Evolutionary conservation across 2,113 vertebrate species (phyloP), one percentile per base, ranked within the genome.

Genomic region (Hippoglossus stenolepis): DNA sequence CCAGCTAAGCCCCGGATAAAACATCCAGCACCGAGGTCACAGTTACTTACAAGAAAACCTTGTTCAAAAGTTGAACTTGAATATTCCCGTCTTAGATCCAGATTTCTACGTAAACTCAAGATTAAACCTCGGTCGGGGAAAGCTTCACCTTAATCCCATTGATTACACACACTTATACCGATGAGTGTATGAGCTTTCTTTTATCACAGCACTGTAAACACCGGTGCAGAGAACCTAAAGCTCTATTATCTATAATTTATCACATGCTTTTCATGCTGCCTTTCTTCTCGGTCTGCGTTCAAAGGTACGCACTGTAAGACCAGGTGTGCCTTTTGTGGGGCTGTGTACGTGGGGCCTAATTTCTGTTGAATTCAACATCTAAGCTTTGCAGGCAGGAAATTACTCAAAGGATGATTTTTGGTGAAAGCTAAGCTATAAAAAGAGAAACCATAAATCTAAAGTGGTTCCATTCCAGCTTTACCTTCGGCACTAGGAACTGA

Each of bases 401-500:
- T 47, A 61, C 8, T 78, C 53, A 72, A 54, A 73, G 24, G 35
- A 58, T 24, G 17, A 53, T 7, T 61, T 7, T 28, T 57, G 5
- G 10, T 23, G 4, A 40, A 9, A 0, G 18, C 56, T 68, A 3
- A 28, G 67, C 20, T 63, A 0, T 45, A 5, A 7, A 18, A 26
- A 63, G 53, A 3, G 28, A 47, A 58, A 75, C 3, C 31, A 26
- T 23, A 64, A 51, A 49, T 11, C 58, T 2, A 24, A 58, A 8
- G 20, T 13, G 4, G 13, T 3, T 28, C 15, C 14, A 35, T 23
- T 64, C 13, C 20, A n/a, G 14, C 45, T 84, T 80, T 58, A 99
- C 98, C 96, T 98, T 96, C 26, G 98, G 98, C 54, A 99, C 98
- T 49, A 99, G 92, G 88, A 99, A 99, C 35, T 99, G 98, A 14